Base-by-base conservation (phyloP, 2,888 invertebrate species). In the Leptopilina drosophilae region DNA sequence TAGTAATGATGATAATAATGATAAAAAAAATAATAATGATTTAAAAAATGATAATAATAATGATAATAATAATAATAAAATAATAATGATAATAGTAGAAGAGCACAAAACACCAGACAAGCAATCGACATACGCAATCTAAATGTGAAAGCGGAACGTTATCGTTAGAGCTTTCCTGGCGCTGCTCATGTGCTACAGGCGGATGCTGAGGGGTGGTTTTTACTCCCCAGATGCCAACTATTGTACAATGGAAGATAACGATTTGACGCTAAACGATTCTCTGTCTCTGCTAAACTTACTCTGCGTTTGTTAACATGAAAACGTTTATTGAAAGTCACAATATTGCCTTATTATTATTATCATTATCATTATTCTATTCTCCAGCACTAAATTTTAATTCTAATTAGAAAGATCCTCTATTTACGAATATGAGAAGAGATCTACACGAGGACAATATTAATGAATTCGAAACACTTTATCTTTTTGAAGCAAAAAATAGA, bases 151-250 rank as follows among this genome's bases (percentile, higher is more conserved):
- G 78, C 79, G 76, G 81, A 86, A 85, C 80, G 78, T 81, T 81
- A 82, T 82, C 83, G 84, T 87, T 84, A 82, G 80, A 82, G 80
- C 85, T 85, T 82, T 84, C 80, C 62, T 62, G 62, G 15, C 20
- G 53, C 56, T 66, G 73, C 56, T 73, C 73, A 73, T 73, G 73
- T 73, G 73, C 56, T 73, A 33, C 11, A 56, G 53, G 73, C 73
- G 40, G 33, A 73, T n/a, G 53, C 53, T 73, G 56, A 49, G 49
- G 73, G 73, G 73, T 73, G 73, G 73, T 53, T 73, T 42, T 73
- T 56, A 53, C 33, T 73, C 73, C 73, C 73, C 56, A 73, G 73
- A 73, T 73, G 33, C 73, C 53, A 73, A 33, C 73, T 73, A 56
- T 73, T 73, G 33, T 73, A 73, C 53, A 73, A 56, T 56, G 73